phyloP scores from a whole-genome alignment of 2,888 invertebrate genomes.

The Chalcosyrphus nemorum region DNA sequence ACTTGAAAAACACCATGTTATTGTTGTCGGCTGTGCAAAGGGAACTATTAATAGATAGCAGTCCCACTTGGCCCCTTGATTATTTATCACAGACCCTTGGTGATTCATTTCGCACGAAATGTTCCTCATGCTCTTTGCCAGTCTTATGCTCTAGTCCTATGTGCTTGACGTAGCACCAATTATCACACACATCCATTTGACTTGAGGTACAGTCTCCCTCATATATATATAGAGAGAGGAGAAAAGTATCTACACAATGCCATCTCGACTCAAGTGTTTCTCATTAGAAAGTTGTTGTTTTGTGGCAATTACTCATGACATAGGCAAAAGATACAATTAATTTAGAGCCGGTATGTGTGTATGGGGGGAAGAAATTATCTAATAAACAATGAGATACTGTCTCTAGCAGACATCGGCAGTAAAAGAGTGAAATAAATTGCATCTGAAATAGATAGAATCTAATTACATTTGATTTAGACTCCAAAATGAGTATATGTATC shows the following conservation, averaged over 20 bases:
- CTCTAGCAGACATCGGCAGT: background rate
- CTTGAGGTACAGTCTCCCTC: background rate
- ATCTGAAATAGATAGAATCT: background rate
- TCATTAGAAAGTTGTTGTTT: slow-evolving; percentile 25
- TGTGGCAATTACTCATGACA: slow-evolving; percentile 12
- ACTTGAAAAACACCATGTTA: background rate
- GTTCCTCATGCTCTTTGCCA: no score
- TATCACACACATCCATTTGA: background rate
- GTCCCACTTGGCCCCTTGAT: background rate
- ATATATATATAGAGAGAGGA: no score
- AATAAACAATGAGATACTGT: slow-evolving; percentile 19
- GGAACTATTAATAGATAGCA: background rate
- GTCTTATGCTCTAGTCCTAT: no score
- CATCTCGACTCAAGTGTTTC: slow-evolving; percentile 14
- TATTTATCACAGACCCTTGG: background rate
- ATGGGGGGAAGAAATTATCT: slow-evolving; percentile 10
- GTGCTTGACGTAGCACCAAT: no score
- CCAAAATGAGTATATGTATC: background rate
- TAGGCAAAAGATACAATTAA: background rate
- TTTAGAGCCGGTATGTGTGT: background rate
- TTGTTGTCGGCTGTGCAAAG: background rate
- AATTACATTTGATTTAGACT: background rate
- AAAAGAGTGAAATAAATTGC: background rate
- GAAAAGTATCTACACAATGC: slow-evolving; percentile 12
- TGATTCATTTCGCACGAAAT: slow-evolving; percentile 30